Evolutionary conservation across 2,113 vertebrate genomes (phyloP).

Genomic region (Neomonachus schauinslandi): DNA sequence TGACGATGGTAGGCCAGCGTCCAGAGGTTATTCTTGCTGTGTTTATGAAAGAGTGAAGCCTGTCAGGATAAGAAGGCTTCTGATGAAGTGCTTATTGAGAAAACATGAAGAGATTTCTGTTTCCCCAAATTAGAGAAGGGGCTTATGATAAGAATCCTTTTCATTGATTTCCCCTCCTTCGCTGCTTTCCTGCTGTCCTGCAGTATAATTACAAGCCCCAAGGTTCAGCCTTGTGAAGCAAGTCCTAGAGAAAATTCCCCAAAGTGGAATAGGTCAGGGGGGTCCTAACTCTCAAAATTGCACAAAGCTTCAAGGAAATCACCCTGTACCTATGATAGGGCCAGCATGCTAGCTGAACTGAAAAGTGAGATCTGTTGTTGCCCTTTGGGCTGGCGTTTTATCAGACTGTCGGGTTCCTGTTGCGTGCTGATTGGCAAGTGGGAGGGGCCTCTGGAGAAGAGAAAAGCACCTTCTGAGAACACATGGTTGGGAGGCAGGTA

Average conservation of each 20-base stretch:
- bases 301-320: conserved; percentile 21
- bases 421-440: neutral
- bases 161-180: conserved; percentile 67
- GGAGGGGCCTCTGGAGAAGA: neutral
- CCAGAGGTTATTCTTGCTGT: conserved; percentile 86
- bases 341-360: neutral
- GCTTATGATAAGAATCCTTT: conserved; percentile 79
- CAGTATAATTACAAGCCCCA: conserved; percentile 54
- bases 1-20: conserved; percentile 80
- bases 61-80: conserved; percentile 84
- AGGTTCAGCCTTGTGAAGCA: conserved; percentile 20
- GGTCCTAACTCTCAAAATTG: conserved; percentile 25
- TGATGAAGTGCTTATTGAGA: conserved; percentile 86
- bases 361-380: neutral
- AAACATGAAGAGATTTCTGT: conserved; percentile 85
- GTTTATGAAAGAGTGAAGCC: conserved; percentile 85
- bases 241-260: conserved; percentile 15
- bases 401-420: neutral
- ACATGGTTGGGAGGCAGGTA: neutral
- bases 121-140: conserved; percentile 83
- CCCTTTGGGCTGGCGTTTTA: neutral
- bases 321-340: neutral
- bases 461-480: neutral
- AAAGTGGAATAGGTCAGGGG: neutral
- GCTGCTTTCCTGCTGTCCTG: conserved; percentile 41